Conservation (phyloP, 2,888 invertebrate species). For the Alloplasta piceator region DNA sequence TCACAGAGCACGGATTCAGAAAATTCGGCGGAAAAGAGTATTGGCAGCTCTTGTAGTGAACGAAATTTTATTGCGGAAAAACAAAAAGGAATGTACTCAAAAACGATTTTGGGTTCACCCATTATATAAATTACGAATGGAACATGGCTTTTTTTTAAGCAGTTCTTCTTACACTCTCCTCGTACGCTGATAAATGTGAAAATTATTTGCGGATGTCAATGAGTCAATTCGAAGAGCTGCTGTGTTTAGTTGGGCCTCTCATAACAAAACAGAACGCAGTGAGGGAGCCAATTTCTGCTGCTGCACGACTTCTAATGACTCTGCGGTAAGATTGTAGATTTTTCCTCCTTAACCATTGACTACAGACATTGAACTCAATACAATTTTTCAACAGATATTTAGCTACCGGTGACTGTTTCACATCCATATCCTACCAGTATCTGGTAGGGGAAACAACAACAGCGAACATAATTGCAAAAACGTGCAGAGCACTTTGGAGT, state of each 20-base stretch:
- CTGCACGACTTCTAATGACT: conserved; percentile 38
- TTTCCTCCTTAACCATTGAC: conserved; percentile 13
- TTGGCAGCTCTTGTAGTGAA: conserved; percentile 36
- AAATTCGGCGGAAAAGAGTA: conserved; percentile 39
- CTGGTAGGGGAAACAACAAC: conserved; percentile 51
- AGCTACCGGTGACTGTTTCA: conserved; percentile 59
- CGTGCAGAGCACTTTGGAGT: conserved; percentile 55
- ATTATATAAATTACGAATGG: conserved; percentile 28
- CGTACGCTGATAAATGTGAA: conserved; percentile 33
- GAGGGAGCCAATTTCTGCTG: conserved; percentile 8
- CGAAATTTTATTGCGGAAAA: conserved; percentile 30
- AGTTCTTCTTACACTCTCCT: conserved; percentile 44
- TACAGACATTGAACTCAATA: conserved; percentile 17
- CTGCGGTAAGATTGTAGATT: conserved; percentile 11
- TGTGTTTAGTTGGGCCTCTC: conserved; percentile 37
- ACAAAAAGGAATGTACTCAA: conserved; percentile 1
- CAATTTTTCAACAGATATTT: conserved; percentile 55
- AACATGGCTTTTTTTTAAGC: conserved; percentile 53
- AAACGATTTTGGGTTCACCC: conserved; percentile 45
- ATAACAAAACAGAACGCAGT: conserved; percentile 24
- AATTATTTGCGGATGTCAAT: conserved; percentile 50
- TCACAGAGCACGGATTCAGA: conserved; percentile 29
- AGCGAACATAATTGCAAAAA: conserved; percentile 50
- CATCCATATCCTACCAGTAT: conserved; percentile 58
- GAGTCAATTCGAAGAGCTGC: conserved; percentile 38